Percentiles rank a stretch among this genome's conserved stretches.
These are phyloP conservation scores for Yponomeuta sedellus DNA, from an alignment of 2,888 invertebrate genomes.

Conservation along the genomic window DNA sequence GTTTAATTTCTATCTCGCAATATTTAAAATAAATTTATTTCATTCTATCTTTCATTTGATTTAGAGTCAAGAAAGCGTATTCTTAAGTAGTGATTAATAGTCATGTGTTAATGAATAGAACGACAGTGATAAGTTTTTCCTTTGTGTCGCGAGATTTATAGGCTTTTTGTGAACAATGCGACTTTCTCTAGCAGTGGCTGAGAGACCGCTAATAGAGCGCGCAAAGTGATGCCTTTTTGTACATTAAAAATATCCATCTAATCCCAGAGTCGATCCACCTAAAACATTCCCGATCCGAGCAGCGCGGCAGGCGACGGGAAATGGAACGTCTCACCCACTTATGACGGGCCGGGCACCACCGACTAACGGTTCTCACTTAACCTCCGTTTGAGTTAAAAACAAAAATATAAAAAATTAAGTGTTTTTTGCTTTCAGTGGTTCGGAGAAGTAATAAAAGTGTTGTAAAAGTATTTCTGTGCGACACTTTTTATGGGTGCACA, in stretches of 20 bases:
- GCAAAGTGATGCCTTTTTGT: conserved; percentile 49
- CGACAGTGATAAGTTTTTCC: conserved; percentile 7
- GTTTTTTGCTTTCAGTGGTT: background rate
- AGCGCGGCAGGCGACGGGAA: conserved; percentile 49
- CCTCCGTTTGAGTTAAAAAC: background rate
- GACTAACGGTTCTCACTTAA: conserved; percentile 12
- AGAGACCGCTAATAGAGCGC: conserved; percentile 64
- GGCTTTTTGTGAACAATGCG: conserved; percentile 30
- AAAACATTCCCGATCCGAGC: conserved; percentile 56
- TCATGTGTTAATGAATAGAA: conserved; percentile 6
- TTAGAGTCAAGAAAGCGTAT: background rate
- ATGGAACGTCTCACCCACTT: conserved; percentile 53
- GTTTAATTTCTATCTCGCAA: no score
- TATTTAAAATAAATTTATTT: background rate
- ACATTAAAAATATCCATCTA: conserved; percentile 61
- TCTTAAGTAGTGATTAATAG: background rate
- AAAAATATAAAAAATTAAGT: conserved; percentile 5
- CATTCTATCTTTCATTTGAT: background rate
- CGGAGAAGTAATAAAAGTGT: conserved; percentile 8
- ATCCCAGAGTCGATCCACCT: conserved; percentile 59
- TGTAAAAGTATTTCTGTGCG: conserved; percentile 9
- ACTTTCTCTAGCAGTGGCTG: conserved; percentile 45
- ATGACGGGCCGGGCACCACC: conserved; percentile 34
- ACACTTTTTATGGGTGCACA: conserved; percentile 26
- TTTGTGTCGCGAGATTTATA: conserved; percentile 2